Base-by-base conservation (phyloP, 2,797 vertebrate genomes). In the Xiphorhynchus erythropygius region DNA sequence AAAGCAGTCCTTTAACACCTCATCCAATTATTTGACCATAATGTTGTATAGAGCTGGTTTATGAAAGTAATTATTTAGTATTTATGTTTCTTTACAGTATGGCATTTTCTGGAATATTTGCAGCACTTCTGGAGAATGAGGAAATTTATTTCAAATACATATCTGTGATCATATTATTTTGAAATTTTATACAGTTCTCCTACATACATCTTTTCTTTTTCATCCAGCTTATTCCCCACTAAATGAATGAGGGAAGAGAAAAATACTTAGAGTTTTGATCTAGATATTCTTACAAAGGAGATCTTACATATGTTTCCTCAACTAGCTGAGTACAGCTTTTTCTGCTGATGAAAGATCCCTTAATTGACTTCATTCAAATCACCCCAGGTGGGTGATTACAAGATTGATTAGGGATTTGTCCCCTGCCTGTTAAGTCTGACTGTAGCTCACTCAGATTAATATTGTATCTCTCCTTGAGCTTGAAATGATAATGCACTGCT, bases 311-410 rank as follows among this genome's bases (percentile, higher is more conserved):
- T 24, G 32, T 94, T 94, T 87, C 42, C 50, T 89, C 73, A 71
- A 37, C 56, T 37, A 89, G 78, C 60, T 85, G 87, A 94, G 64
- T 60, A 71, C 53, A 90, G 81, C 75, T 91, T 89, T 89, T 94
- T 89, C 75, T 89, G 53, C 53, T 87, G 87, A 96, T 85, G 89
- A 96, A 92, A 70, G 27, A 93, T 84, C 69, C 79, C 71, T 83
- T 97, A 96, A 94, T 94, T 95, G 68, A 71, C 89, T 96, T 91
- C 93, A 94, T 96, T 94, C 92, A 89, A 73, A 93, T 88, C 93
- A 95, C 89, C 82, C 89, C 87, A 94, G 96, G 95, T 91, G 92
- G 89, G 93, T 96, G 94, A 97, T 97, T 96, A 96, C 89, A 92
- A 91, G 92, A 96, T 91, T 96, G 92, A 96, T 96, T 96, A 92